These are phyloP conservation scores for Ditylenchus dipsaci DNA, from an alignment of 1,140 invertebrate species.

Conservation along the genomic window DNA sequence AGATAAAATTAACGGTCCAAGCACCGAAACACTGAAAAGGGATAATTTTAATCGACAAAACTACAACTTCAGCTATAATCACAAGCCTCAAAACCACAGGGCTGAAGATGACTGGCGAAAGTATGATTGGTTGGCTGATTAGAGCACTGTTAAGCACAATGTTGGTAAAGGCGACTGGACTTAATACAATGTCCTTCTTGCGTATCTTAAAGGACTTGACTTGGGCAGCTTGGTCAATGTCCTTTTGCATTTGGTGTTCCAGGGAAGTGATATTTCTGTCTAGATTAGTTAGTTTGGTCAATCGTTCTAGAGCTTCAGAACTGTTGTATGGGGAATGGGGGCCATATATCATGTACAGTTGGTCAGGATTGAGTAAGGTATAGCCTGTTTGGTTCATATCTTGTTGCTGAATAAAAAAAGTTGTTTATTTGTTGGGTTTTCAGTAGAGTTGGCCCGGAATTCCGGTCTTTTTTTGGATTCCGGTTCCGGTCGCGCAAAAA, in stretches of 20 bases:
- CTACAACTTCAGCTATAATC: too few relatives aligned
- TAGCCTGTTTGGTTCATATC: constrained; percentile 51
- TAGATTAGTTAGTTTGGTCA: constrained; percentile 14
- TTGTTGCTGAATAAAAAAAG: constrained; percentile 33
- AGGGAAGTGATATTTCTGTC: constrained; percentile 14
- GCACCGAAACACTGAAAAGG: constrained; percentile 41
- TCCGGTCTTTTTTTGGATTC: too few relatives aligned
- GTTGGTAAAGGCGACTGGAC: constrained; percentile 22
- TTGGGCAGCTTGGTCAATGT: constrained; percentile 31
- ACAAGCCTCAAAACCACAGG: too few relatives aligned
- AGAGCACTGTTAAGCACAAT: constrained; percentile 9
- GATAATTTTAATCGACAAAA: not conserved
- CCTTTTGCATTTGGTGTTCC: constrained; percentile 25
- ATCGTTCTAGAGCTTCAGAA: constrained; percentile 15
- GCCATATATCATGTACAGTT: constrained; percentile 50
- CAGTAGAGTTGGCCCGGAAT: too few relatives aligned
- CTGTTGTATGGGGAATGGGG: constrained; percentile 47
- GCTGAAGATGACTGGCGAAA: constrained; percentile 37
- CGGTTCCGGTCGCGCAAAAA: too few relatives aligned
- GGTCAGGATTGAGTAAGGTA: constrained; percentile 36
- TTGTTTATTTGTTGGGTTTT: too few relatives aligned
- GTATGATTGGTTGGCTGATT: constrained; percentile 15
- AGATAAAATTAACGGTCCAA: constrained; percentile 46
- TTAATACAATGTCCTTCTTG: constrained; percentile 36
- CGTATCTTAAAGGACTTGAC: constrained; percentile 32